Conservation (phyloP, 2,797 vertebrate species). For the Hoplostethus atlanticus region DNA sequence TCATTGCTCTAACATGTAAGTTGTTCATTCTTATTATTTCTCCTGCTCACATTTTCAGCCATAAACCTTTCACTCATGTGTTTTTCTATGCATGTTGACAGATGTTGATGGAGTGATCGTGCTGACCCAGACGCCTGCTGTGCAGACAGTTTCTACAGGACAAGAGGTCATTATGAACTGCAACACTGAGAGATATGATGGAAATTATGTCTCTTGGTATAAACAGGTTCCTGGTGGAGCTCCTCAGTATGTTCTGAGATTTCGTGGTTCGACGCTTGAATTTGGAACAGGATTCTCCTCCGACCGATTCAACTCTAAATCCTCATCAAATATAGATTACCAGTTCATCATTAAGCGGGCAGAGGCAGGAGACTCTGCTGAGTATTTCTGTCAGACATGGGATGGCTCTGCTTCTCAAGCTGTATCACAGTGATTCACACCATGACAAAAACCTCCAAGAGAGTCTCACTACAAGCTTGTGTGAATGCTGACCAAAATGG, state of each 20-base stretch:
- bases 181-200: background rate
- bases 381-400: no score
- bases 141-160: conserved; percentile 32
- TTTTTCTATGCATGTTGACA: conserved; percentile 17
- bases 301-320: conserved; percentile 34
- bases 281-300: conserved; percentile 48
- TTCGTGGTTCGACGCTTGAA: fast-evolving
- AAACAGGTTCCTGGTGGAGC: conserved; percentile 56
- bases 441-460: no score
- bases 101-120: conserved; percentile 47
- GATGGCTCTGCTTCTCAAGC: no score
- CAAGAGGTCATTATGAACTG: conserved; percentile 42
- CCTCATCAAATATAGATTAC: conserved; percentile 37
- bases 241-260: conserved; percentile 30
- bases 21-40: background rate
- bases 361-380: background rate
- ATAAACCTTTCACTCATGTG: conserved; percentile 9
- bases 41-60: background rate
- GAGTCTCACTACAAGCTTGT: no score
- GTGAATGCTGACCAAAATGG: no score
- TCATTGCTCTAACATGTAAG: conserved; percentile 48
- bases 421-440: no score
- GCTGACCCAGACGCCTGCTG: conserved; percentile 47
- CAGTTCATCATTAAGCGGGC: conserved; percentile 45
- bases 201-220: fast-evolving